phyloP scores from a whole-genome alignment of 2,797 vertebrate genomes.

The Aselliscus stoliczkanus region DNA sequence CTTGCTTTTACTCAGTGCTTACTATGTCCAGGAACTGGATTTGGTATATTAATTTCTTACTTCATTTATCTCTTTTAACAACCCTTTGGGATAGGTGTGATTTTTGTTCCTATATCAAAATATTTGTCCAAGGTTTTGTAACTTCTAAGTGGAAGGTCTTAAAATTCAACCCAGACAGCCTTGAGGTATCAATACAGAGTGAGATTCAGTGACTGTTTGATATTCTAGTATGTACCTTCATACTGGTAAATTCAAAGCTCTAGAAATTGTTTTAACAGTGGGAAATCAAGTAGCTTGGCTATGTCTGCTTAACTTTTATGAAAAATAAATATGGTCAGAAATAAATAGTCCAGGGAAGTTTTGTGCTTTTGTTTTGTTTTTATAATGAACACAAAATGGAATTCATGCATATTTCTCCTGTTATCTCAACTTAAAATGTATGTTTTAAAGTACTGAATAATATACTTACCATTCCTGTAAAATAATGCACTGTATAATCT shows the following conservation, averaged over 20 bases:
- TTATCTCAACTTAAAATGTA: not conserved
- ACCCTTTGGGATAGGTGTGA: not conserved
- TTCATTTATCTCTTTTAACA: not conserved
- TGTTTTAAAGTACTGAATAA: not conserved
- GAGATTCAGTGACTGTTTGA: not conserved
- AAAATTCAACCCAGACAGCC: not conserved
- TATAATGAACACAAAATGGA: slow-evolving; percentile 12
- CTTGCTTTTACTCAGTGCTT: not conserved
- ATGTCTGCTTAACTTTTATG: not conserved
- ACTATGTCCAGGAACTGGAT: not conserved
- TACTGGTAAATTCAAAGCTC: not conserved
- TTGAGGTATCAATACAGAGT: not conserved
- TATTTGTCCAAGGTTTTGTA: not conserved
- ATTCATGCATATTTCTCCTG: not conserved
- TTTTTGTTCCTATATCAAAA: not conserved
- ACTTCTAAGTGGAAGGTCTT: not conserved
- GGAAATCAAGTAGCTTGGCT: not conserved
- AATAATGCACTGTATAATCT: not conserved
- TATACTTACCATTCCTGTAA: not conserved
- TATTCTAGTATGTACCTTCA: not conserved
- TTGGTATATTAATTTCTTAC: not conserved
- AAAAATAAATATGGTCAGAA: slow-evolving; percentile 21
- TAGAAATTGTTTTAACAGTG: slow-evolving; percentile 29
- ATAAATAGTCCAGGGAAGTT: not conserved
- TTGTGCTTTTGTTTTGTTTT: slow-evolving; percentile 30